phyloP scores from a whole-genome alignment of 2,888 invertebrate species.

The Aphodius sticticus region DNA sequence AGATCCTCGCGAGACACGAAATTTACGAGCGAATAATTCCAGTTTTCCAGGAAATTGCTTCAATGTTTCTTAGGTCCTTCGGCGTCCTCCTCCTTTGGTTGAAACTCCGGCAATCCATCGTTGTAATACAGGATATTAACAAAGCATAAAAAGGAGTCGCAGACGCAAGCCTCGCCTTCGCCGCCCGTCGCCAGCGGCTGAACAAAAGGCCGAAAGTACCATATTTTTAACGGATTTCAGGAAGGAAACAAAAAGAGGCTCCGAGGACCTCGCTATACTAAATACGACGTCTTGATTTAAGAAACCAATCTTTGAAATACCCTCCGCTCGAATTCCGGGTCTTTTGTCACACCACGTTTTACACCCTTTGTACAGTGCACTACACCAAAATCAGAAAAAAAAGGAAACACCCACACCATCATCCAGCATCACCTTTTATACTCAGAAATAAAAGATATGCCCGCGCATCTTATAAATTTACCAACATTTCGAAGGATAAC shows the following conservation, averaged over 20 bases:
- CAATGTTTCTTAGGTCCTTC: constrained; percentile 52
- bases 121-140: constrained; percentile 51
- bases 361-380: neutral
- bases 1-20: constrained; percentile 40
- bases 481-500: no score
- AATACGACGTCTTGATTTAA: constrained; percentile 34
- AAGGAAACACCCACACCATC: neutral
- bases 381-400: neutral
- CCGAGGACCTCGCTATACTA: constrained; percentile 30
- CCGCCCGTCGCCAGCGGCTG: constrained; percentile 30
- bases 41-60: constrained; percentile 58
- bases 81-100: constrained; percentile 42
- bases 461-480: no score
- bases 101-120: constrained; percentile 47
- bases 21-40: constrained; percentile 57
- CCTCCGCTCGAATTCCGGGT: neutral
- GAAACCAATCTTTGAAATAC: constrained; percentile 4
- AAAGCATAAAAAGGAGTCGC: constrained; percentile 47
- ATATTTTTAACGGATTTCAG: constrained; percentile 38
- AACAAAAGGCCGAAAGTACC: constrained; percentile 39
- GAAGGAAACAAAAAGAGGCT: constrained; percentile 28
- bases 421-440: neutral
- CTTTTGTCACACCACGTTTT: neutral
- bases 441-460: neutral
- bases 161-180: constrained; percentile 10